phyloP scores from a whole-genome alignment of 2,113 vertebrate species.

The Atrichornis clamosus region DNA sequence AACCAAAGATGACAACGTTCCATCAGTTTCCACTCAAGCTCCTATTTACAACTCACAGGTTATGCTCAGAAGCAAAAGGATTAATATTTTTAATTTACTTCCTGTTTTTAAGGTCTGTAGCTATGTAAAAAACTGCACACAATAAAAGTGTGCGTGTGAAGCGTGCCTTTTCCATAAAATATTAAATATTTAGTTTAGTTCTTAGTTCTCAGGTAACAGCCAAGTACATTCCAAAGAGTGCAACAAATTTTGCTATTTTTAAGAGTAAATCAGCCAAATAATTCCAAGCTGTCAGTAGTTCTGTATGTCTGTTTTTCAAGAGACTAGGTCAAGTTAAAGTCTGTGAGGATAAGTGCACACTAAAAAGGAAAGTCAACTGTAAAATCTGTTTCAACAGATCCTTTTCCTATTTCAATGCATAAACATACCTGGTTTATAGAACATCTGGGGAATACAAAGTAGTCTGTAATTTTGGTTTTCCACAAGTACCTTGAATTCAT shows the following conservation, averaged over 20 bases:
- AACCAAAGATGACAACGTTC: background rate
- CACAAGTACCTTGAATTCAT: background rate
- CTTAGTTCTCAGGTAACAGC: background rate
- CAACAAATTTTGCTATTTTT: constrained; percentile 7
- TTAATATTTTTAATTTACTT: background rate
- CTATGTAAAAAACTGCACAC: background rate
- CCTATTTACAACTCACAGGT: background rate
- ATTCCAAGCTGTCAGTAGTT: background rate
- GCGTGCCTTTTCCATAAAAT: background rate
- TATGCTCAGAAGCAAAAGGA: background rate
- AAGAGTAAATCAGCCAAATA: background rate
- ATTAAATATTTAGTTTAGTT: background rate
- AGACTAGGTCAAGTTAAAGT: background rate
- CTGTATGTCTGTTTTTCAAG: background rate
- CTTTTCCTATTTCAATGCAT: background rate
- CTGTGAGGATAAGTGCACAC: background rate
- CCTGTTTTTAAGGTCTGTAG: background rate
- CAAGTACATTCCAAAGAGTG: background rate
- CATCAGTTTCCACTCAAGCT: background rate
- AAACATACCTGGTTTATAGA: background rate
- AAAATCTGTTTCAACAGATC: background rate
- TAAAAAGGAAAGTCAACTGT: background rate
- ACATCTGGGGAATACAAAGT: background rate
- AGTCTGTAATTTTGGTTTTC: background rate
- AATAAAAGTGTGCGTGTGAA: background rate